Evolutionary conservation across 2,797 vertebrate species (phyloP), one percentile per base, ranked within the genome.

Genomic region (Micropoecilia bifurca): DNA sequence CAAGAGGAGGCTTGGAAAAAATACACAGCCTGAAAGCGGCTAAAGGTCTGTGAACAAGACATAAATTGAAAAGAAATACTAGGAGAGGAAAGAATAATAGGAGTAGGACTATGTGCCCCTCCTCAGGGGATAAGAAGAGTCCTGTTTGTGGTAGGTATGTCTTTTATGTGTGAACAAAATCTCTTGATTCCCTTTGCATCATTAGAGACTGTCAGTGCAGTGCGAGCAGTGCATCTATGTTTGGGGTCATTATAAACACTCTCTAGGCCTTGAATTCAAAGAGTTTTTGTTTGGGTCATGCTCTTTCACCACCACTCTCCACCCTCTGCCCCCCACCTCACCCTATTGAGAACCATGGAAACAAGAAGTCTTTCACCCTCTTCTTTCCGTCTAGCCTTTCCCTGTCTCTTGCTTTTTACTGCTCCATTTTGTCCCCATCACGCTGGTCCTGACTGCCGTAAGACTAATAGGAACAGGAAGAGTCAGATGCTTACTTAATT

Each of bases 201-300:
- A 92, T 93, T 90, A 92, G 89, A 79, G 89, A 76, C 80, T 59
- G 86, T 76, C 66, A 28, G 69, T 82, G 88, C 80, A 85, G 79
- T 90, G 83, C 87, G 79, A 81, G 80, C 77, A 75, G 84, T 43
- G 80, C 88, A 91, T 94, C 89, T 90, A 90, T 93, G 92, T 92
- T 89, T 93, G 81, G 81, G 90, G 91, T 93, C 90, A 92, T 90
- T 91, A 89, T 81, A 87, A 85, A 90, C 90, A 91, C 90, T 90
- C 83, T 92, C 88, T 94, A 87, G 89, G 72, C 88, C 83, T 87
- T 88, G 81, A 73, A 92, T 93, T 94, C 91, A 92, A 91, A 91
- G 90, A 88, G 81, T 91, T 90, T 93, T 94, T 95, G 93, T 94
- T 85, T 83, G 85, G 90, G 93, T 91, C 92, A 88, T 89, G 86